Base-by-base conservation (phyloP, 1,140 invertebrate species). In the Vollenhovia emeryi region DNA sequence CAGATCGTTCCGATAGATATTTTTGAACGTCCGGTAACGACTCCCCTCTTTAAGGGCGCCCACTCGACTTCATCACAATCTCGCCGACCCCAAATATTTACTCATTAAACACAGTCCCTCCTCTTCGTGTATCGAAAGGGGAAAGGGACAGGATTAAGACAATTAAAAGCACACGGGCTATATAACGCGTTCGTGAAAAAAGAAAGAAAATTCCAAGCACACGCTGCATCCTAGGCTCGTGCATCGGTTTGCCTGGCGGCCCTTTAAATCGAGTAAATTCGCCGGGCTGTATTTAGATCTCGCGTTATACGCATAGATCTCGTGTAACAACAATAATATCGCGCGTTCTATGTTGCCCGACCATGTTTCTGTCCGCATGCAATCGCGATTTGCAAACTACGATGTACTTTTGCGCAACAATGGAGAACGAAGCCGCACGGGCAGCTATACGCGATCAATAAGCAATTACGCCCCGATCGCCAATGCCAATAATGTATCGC, bases 381-480 rank as follows among this genome's bases (percentile, higher is more conserved):
- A 55, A 78, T 78, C 30, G 74, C 59, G 21, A 33, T 64, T 64
- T 30, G 43, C 57, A 43, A 30, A 40, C n/a, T 64, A 21, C 75
- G 50, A 24, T 18, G 33, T 27, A 40, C 64, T 80, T 69, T 55
- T 71, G 78, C 78, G 78, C 15, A 45, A 71, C 78, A 82, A 82
- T 82, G n/a, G 78, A 24, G 48, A 57, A 27, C 36, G 62, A 27
- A 3, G 18, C 24, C 18, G 66, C 36, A 24, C 8, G 0, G 75
- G 48, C 74, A n/a, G n/a, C n/a, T n/a, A n/a, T 13, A 11, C 40
- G 55, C 40, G 52, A 73, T 82, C 78, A 82, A 82, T 80, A 80
- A 80, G 64, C 78, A 80, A 80, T 82, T 71, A 82, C 78, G 50
- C 33, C 21, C 62, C 62, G 33, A 80, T 80, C 64, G 11, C 21